Base-by-base conservation (phyloP, 35 echinoderm and acorn worm genomes). In the Lytechinus pictus region DNA sequence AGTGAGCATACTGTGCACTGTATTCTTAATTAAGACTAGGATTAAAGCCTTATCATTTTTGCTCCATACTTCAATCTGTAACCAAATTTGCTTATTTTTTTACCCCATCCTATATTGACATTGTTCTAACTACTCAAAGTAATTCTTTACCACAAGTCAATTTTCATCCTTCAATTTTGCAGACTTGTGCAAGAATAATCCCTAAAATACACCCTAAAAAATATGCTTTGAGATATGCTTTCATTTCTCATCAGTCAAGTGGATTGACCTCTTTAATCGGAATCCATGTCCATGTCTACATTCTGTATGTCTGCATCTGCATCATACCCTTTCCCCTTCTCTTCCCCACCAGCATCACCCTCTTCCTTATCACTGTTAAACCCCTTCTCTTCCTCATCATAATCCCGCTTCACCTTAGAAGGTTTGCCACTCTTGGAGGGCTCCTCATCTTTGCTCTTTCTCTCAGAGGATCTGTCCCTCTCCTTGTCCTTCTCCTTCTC, bases 371-470 rank as follows among this genome's bases (percentile, higher is more conserved):
- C 95, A 94, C 96, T 97, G 33, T 94, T 95, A 86, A 95, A 98
- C 5, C 97, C 97, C 94, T 98, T 98, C 66, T 98, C 97, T 54
- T 98, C 97, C 90, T 98, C 97, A 56, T 98, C 97, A 53, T 97
- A 97, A 89, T 97, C 97, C 53, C 97, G 94, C 86, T 97, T 97
- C 71, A 97, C 91, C 93, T 97, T 97, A 86, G 91, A 90, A n/a
- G 88, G 33, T 55, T 97, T 96, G 21, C 96, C 94, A 58, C 72
- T 51, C 27, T 96, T 90, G 28, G 29, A 90, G 88, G 29, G 11
- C 29, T 91, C 91, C 94, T 28, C 94, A 33, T 60, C 94, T 54
- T 91, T 89, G 54, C 16, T 92, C 94, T 91, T 95, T 61, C 24
- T 91, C 54, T 24, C 87, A 10, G 56, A 54, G 86, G 87, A 57